phyloP scores from a whole-genome alignment of 2,888 invertebrate genomes.

The Rhagonycha fulva region DNA sequence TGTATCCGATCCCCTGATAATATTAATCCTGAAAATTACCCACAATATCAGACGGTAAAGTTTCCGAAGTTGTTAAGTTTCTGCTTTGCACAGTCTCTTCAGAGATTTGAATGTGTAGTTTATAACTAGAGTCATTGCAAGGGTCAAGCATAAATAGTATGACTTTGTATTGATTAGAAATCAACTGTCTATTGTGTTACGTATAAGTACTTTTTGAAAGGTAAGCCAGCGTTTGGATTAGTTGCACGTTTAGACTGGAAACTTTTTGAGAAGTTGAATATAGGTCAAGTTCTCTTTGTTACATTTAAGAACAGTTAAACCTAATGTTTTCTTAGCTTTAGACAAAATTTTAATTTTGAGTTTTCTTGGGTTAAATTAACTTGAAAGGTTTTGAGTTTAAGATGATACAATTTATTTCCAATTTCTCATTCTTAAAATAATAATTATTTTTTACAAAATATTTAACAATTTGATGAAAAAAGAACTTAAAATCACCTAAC shows the following conservation, averaged over 20 bases:
- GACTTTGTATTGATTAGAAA: background rate
- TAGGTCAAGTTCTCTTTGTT: too few relatives aligned
- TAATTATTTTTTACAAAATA: background rate
- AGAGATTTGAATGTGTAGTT: background rate
- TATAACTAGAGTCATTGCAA: background rate
- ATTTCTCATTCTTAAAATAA: too few relatives aligned
- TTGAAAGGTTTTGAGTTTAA: too few relatives aligned
- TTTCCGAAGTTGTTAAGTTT: background rate
- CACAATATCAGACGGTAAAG: background rate
- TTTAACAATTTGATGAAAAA: background rate
- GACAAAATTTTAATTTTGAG: too few relatives aligned
- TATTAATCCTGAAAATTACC: background rate
- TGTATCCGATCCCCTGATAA: background rate
- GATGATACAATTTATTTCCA: too few relatives aligned
- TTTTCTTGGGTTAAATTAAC: too few relatives aligned
- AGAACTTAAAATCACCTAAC: background rate
- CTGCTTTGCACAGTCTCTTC: background rate
- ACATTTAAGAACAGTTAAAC: too few relatives aligned
- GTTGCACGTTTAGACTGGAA: background rate
- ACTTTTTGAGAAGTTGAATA: background rate
- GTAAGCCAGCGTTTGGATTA: background rate
- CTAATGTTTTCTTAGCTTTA: too few relatives aligned
- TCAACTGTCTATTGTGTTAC: background rate
- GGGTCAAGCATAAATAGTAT: background rate
- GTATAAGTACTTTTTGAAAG: too few relatives aligned